These are phyloP conservation scores for Tetrax tetrax DNA, from an alignment of 2,113 vertebrate species.

Conservation along the genomic window DNA sequence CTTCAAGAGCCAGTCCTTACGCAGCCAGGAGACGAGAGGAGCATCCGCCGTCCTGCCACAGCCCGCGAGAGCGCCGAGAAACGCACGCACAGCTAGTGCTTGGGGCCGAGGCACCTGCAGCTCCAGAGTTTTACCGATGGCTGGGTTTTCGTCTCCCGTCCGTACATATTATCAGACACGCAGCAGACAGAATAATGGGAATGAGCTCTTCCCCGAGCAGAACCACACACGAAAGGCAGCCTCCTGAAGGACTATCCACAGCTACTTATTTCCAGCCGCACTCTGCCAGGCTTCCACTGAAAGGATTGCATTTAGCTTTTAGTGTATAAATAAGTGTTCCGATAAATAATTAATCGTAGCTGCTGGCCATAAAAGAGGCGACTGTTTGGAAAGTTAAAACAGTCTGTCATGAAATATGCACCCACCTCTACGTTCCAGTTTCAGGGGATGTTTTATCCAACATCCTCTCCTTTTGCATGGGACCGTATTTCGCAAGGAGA, in stretches of 20 bases:
- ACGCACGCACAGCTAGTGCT: background rate
- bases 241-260: background rate
- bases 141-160: background rate
- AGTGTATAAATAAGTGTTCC: conserved; percentile 57
- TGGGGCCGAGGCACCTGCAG: background rate
- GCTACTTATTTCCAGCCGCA: background rate
- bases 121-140: background rate
- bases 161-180: background rate
- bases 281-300: conserved; percentile 16
- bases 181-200: background rate
- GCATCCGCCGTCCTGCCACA: background rate
- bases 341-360: conserved; percentile 61
- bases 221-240: background rate
- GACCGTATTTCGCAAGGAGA: background rate
- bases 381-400: conserved; percentile 52
- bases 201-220: background rate
- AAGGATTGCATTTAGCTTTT: conserved; percentile 57
- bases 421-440: conserved; percentile 19
- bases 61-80: background rate
- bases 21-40: background rate
- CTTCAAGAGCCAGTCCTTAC: background rate
- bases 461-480: background rate
- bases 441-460: background rate
- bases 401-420: conserved; percentile 40
- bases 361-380: conserved; percentile 34